Base-by-base conservation (phyloP, 2,113 vertebrate species). In the Irena cyanogastra region DNA sequence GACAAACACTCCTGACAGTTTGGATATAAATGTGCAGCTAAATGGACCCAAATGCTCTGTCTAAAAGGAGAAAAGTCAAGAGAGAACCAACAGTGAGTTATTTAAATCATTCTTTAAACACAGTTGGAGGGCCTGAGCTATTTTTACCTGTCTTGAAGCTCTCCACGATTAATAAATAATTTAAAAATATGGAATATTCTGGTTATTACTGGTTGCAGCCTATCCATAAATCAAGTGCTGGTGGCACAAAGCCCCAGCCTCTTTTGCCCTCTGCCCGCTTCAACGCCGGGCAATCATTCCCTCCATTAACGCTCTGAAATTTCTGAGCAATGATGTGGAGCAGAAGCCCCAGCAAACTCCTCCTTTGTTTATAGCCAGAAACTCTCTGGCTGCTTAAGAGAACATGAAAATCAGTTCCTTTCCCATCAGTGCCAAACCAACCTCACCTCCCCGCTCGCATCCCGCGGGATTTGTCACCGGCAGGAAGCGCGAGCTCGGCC, bases 371-470 rank as follows among this genome's bases (percentile, higher is more conserved):
- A 96, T 24, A 70, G 85, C 87, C 94, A 90, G 65, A 60, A 94
- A 87, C 91, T 92, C 89, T 69, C 81, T 26, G 95, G 41, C 90
- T 97, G 54, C 88, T 92, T 86, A 77, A 94, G 87, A 95, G 96
- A 90, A 91, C 90, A 24, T 47, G 92, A 91, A 94, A 95, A 93
- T 7, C 74, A 96, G 93, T 39, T 95, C 93, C 92, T 89, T 84
- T 89, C 87, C 94, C 88, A 24, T 92, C 76, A 18, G 88, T 97
- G 95, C 97, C 97, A 97, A 96, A 97, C 96, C 93, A 89, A 94
- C 85, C 79, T 97, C 94, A 87, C 93, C 97, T 97, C 81, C 16
- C 87, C 33, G 66, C 93, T 95, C 13, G 31, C 77, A 20, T 96
- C 97, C 83, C 97, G 82, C 35, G 94, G 96, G 95, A 88, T 89